Evolutionary conservation across 2,113 vertebrate genomes (phyloP), one percentile per base, ranked within the genome.

Genomic region (Tylochromis polylepis): DNA sequence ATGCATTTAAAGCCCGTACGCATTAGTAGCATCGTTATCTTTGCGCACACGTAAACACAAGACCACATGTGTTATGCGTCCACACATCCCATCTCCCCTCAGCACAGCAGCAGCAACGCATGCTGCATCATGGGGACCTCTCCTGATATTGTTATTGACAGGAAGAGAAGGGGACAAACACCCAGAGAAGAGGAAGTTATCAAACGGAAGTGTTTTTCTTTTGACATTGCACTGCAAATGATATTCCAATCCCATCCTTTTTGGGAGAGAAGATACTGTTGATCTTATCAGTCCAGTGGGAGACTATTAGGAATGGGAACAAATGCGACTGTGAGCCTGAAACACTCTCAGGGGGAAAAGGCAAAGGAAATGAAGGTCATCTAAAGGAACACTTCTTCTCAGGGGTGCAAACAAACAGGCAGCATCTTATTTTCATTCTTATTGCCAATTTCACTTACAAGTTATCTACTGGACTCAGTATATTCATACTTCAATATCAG

Each of bases 101-200:
- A 3, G 65, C 10, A 8, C 43, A 51, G 55, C 1, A 29, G 29
- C 80, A 55, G 70, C 24, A 4, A 10, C 4, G 14, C 20, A 36
- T 75, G 60, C 57, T 22, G 18, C 46, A 16, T 81, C 53, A 27
- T 36, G 3, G 22, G 20, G 65, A 79, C 81, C 53, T 89, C 82
- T 87, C 78, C 85, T 93, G 85, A 90, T 93, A 78, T 94, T 94
- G 91, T 93, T 94, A 84, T 87, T 57, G 55, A 85, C 88, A 86
- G 90, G 85, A 92, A 90, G 79, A 91, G 81, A 83, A 11, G 34
- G 43, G 65, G 67, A 83, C n/a, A 79, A 55, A 36, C 49, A 29
- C 82, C 77, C 82, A 84, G 34, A 79, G 41, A 72, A 85, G 62
- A 16, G 87, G 81, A 91, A 90, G 81, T 82, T 85, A 62, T 82